A percentile compares a stretch with the other conserved stretches of the same genome.
Evolutionary conservation across 2,797 vertebrate species (phyloP).

Genomic region (Schizopygopsis malacanthus): DNA sequence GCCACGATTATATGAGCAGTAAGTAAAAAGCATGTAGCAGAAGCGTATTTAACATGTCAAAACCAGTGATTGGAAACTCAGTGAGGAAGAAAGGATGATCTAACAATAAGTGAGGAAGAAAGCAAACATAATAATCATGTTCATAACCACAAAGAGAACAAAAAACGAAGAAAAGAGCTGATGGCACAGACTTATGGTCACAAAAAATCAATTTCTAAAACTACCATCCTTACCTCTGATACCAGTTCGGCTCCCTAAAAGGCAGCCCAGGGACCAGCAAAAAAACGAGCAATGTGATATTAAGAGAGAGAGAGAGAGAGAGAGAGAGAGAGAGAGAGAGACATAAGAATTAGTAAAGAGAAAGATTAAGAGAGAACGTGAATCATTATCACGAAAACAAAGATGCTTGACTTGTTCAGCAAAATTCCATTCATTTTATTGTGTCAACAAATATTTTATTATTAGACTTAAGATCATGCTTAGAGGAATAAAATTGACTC

Average conservation of each 20-base stretch:
- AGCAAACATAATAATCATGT: background rate
- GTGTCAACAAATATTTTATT: background rate
- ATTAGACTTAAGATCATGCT: background rate
- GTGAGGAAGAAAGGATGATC: background rate
- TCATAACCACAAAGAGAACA: background rate
- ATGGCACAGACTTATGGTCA: background rate
- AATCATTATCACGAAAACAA: background rate
- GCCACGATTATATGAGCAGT: slow-evolving; percentile 1
- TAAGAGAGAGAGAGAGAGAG: slow-evolving; percentile 19
- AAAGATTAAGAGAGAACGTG: background rate
- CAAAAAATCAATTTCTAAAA: background rate
- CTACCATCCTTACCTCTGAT: slow-evolving; percentile 65
- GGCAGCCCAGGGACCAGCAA: slow-evolving; percentile 31
- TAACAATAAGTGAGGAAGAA: background rate
- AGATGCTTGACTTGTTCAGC: background rate
- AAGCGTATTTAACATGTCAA: background rate
- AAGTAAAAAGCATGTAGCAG: background rate
- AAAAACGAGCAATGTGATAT: background rate
- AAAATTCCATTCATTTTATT: background rate
- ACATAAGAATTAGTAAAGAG: background rate
- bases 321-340: background rate
- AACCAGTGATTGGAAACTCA: background rate
- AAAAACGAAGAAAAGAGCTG: background rate
- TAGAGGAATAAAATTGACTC: background rate
- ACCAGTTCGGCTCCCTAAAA: slow-evolving; percentile 65